Evolutionary conservation across 2,797 vertebrate genomes (phyloP), one percentile per base, ranked within the genome.

Genomic region (Sebastes cheni): DNA sequence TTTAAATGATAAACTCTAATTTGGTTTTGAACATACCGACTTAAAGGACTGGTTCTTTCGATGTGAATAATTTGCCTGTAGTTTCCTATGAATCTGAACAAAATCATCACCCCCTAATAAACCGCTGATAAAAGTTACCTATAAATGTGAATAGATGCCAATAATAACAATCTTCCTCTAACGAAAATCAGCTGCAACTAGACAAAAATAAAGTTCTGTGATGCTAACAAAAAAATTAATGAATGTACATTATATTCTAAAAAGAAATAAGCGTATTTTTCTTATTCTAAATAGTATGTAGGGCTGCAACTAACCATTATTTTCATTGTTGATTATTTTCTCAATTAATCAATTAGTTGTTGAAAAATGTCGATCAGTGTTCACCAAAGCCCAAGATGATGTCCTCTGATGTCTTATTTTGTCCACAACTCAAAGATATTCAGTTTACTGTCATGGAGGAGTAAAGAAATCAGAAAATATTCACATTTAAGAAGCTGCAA

Each of bases 81-180:
- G 20, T 73, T 73, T 64, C 13, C 22, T 22, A 12, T 36, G 3
- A 61, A 56, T 72, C 18, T 22, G 7, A 39, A 12, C 2, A 30
- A n/a, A n/a, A 75, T 6, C 5, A 39, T 46, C 4, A 42, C 16
- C 2, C 11, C 7, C 46, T 1, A 13, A 54, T 18, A 72, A 52
- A 32, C 3, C 1, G 4, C 13, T 34, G 29, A 32, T 22, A 39
- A 56, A 23, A 55, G 6, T 30, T 54, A 13, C 3, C 2, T 60
- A 20, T n/a, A 56, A 29, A 20, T 60, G 9, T 70, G 5, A 52
- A 56, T 9, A 72, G 0, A 54, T 2, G 2, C 2, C 18, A 56
- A 46, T 23, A 36, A 23, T 58, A 36, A 11, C 0, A 4, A 60
- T 64, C 11, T 5, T n/a, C 2, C 1, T 56, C 2, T 13, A 2